These are phyloP conservation scores for Rotaria magnacalcarata DNA, from an alignment of 2,888 invertebrate genomes.

Conservation along the genomic window DNA sequence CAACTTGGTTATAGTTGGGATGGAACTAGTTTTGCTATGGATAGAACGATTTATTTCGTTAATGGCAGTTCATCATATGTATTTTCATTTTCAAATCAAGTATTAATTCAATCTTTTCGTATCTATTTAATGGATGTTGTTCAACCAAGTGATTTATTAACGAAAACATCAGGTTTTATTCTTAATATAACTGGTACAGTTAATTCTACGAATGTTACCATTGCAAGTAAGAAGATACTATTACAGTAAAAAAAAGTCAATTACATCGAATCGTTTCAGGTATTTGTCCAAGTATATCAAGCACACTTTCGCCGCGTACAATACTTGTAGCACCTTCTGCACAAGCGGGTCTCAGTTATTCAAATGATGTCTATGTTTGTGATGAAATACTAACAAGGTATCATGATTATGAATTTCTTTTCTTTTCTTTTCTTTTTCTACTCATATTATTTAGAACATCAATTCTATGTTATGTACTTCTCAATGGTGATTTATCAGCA, in stretches of 20 bases:
- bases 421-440: not conserved
- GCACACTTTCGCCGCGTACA: not conserved
- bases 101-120: constrained; percentile 35
- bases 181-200: constrained; percentile 31
- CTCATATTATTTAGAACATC: not conserved
- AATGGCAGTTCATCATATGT: constrained; percentile 12
- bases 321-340: not conserved
- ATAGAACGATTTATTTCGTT: not conserved
- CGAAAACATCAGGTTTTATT: constrained; percentile 37
- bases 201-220: not conserved
- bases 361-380: constrained; percentile 15
- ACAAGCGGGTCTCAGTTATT: constrained; percentile 4
- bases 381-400: constrained; percentile 13
- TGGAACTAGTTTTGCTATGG: constrained; percentile 31
- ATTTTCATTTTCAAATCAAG: not conserved
- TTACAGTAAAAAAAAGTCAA: not conserved
- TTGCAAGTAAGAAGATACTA: not conserved
- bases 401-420: not conserved
- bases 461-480: not conserved
- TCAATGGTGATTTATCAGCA: not conserved
- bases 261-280: not conserved
- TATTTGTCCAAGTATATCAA: not conserved
- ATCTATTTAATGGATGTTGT: constrained; percentile 42
- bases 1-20: constrained; percentile 40
- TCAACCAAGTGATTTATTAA: constrained; percentile 29